Percentiles rank a stretch among this genome's conserved stretches.
These are phyloP conservation scores for Habropoda laboriosa DNA, from an alignment of 1,140 invertebrate species.

Conservation along the genomic window DNA sequence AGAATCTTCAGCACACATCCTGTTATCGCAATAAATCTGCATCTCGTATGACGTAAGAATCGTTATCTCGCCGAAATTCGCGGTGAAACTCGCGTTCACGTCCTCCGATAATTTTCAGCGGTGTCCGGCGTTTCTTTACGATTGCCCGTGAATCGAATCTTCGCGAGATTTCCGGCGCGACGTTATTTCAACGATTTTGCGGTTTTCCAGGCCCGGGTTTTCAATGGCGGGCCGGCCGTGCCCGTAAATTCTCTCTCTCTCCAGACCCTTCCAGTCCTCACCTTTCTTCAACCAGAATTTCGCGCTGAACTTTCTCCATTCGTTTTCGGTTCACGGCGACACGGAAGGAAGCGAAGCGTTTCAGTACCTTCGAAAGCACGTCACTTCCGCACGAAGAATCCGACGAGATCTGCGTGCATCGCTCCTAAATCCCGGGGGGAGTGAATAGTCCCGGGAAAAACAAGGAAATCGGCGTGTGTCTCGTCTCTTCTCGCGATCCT, in stretches of 20 bases:
- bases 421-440: background rate
- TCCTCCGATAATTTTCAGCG: conserved; percentile 41
- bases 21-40: too few relatives aligned
- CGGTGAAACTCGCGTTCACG: conserved; percentile 31
- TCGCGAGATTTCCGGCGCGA: conserved; percentile 43
- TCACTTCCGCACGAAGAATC: conserved; percentile 56
- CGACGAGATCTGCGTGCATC: conserved; percentile 3
- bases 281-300: conserved; percentile 23
- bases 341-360: conserved; percentile 55
- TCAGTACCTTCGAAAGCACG: conserved; percentile 62
- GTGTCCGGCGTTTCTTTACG: conserved; percentile 45
- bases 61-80: too few relatives aligned
- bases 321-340: conserved; percentile 52
- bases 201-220: conserved; percentile 40
- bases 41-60: too few relatives aligned
- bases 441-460: background rate
- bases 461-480: background rate
- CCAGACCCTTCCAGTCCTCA: conserved; percentile 1
- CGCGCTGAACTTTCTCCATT: conserved; percentile 60
- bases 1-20: too few relatives aligned
- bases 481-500: background rate
- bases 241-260: conserved; percentile 42
- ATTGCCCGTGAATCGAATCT: conserved; percentile 51
- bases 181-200: conserved; percentile 52
- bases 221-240: conserved; percentile 34